Conservation (phyloP, 2,888 invertebrate species). For the Brenthis ino region DNA sequence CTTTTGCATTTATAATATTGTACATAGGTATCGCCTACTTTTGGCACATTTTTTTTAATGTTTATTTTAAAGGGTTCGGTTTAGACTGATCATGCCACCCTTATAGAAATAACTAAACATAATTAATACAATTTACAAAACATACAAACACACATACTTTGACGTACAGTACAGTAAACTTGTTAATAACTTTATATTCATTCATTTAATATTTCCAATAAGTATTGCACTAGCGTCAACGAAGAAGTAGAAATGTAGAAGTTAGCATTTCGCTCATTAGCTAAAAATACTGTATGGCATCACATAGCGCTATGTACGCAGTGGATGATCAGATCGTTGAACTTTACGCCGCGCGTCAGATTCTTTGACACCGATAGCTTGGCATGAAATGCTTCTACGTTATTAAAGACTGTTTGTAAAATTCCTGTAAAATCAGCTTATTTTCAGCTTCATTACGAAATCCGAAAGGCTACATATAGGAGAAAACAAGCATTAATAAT, state of each 20-base stretch:
- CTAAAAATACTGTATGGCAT: not conserved
- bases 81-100: no score
- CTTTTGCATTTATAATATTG: no score
- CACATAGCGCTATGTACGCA: not conserved
- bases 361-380: conserved; percentile 28
- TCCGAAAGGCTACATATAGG: not conserved
- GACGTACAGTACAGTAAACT: no score
- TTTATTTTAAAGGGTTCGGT: no score
- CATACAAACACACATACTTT: no score
- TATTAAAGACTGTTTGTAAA: conserved; percentile 20
- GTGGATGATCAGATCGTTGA: conserved; percentile 11
- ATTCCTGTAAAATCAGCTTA: conserved; percentile 7
- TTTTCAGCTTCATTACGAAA: conserved; percentile 7
- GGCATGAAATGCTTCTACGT: conserved; percentile 23
- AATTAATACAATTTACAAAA: no score
- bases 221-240: not conserved
- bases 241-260: no score
- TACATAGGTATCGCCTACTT: no score
- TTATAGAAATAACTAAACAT: no score
- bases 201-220: not conserved
- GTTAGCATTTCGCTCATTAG: no score
- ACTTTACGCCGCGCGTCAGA: conserved; percentile 21
- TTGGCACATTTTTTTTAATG: no score
- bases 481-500: not conserved
- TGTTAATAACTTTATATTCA: no score